Evolutionary conservation across 2,113 vertebrate species (phyloP).

Genomic region (Furnarius figulus): DNA sequence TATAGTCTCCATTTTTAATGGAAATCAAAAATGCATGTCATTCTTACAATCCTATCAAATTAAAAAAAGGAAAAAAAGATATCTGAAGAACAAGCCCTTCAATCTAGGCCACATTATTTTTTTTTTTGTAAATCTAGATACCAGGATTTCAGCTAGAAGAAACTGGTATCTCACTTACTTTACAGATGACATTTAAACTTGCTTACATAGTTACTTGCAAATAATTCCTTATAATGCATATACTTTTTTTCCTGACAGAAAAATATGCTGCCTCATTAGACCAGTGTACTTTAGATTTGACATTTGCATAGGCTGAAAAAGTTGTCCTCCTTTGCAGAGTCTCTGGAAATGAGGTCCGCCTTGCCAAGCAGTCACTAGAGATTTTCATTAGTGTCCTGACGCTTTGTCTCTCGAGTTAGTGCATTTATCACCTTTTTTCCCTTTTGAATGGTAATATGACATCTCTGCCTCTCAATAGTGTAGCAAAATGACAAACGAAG

Average conservation of each 20-base stretch:
- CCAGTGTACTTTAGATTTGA: background rate
- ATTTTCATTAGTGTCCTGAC: background rate
- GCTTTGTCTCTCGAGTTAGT: background rate
- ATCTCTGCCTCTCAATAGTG: background rate
- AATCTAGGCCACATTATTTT: background rate
- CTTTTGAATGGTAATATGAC: background rate
- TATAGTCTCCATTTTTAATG: conserved; percentile 44
- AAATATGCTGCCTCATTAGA: background rate
- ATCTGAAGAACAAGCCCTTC: background rate
- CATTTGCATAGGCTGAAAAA: conserved; percentile 5
- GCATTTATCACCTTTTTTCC: background rate
- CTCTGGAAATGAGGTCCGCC: background rate
- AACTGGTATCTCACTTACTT: background rate
- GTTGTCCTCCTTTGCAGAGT: background rate
- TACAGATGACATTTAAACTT: background rate
- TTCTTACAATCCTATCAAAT: background rate
- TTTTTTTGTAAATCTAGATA: background rate
- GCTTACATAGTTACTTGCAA: background rate
- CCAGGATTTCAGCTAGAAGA: background rate
- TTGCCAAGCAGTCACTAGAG: background rate
- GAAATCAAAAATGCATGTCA: conserved; percentile 13
- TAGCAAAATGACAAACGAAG: conserved; percentile 31
- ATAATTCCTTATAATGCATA: background rate
- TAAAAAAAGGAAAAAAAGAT: background rate
- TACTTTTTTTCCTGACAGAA: background rate